Evolutionary conservation across 2,888 invertebrate species (phyloP).

Genomic region (Nephrotoma appendiculata): DNA sequence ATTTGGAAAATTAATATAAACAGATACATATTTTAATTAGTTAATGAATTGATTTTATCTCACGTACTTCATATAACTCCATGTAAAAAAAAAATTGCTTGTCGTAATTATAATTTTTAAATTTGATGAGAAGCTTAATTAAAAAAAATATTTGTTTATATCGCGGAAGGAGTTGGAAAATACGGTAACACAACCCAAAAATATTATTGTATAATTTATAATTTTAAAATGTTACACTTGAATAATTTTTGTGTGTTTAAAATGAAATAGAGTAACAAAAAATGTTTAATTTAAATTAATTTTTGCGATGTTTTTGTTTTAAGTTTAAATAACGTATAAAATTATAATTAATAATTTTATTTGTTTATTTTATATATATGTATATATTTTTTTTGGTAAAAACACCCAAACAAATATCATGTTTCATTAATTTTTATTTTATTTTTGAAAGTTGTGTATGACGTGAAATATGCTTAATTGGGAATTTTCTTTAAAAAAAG

Average conservation of each 20-base stretch:
- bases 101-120: background rate
- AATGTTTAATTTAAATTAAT: background rate
- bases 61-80: background rate
- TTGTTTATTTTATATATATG: too few relatives aligned
- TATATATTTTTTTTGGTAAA: background rate
- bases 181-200: background rate
- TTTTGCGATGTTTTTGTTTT: background rate
- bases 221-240: background rate
- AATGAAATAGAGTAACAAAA: background rate
- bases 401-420: background rate
- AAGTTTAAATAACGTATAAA: background rate
- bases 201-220: background rate
- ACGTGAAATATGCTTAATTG: background rate
- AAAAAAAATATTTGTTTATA: background rate
- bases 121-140: background rate
- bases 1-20: background rate
- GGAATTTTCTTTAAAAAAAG: background rate
- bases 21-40: background rate
- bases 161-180: background rate
- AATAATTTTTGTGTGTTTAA: background rate
- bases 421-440: background rate
- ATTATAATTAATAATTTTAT: background rate
- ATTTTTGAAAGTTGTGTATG: background rate
- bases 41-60: background rate
- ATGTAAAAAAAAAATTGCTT: background rate